Conservation (phyloP, 2,797 vertebrate genomes). For the Tapirus indicus region DNA sequence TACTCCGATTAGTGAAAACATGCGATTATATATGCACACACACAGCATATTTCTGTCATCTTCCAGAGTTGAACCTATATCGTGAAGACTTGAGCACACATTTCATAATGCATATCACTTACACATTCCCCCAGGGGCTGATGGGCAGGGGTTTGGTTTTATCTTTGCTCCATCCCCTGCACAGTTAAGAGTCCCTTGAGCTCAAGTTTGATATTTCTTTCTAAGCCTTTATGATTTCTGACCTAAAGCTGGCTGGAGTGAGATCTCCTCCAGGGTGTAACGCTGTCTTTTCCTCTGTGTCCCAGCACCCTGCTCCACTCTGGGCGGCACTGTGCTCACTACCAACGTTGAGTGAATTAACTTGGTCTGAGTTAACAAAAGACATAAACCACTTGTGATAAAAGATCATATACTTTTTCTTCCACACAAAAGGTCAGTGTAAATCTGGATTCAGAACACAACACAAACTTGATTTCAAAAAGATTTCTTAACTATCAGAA, state of each 20-base stretch:
- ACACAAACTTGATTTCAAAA: neutral
- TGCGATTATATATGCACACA: rapidly evolving
- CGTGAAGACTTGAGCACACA: neutral
- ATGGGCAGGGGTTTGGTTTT: neutral
- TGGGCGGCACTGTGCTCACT: neutral
- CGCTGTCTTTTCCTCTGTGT: neutral
- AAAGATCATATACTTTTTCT: neutral
- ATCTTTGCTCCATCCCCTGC: neutral
- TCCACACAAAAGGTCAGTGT: neutral
- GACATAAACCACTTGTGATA: neutral
- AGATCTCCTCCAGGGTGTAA: neutral
- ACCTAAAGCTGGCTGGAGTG: too few relatives aligned
- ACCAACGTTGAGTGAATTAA: neutral
- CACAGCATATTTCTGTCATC: too few relatives aligned
- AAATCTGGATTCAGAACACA: constrained; percentile 9
- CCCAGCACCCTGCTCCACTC: too few relatives aligned
- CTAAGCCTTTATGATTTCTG: neutral
- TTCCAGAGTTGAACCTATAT: neutral
- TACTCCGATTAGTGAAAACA: neutral
- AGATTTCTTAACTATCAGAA: neutral
- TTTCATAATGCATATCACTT: too few relatives aligned
- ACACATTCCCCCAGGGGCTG: neutral
- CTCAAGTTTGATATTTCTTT: neutral
- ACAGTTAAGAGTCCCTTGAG: neutral
- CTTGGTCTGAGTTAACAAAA: neutral